Base-by-base conservation (phyloP, 2,113 vertebrate species). In the Pollachius pollachius region DNA sequence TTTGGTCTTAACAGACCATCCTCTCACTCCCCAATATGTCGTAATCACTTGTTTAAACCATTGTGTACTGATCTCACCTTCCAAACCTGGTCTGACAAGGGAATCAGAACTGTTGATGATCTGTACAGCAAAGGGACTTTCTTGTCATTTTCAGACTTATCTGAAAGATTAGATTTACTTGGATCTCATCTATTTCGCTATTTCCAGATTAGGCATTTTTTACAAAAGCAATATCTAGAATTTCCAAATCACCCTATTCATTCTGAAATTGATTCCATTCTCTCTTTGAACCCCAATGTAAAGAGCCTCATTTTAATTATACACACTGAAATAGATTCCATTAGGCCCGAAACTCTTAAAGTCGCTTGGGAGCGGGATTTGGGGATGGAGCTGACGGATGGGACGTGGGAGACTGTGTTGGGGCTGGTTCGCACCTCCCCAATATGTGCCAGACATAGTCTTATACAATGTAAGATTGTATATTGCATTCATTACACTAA, bases 91-190 rank as follows among this genome's bases (percentile, higher is more conserved):
- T 61, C 18, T 61, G n/a, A 61, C 59, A 61, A 61, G 59, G 59
- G 59, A 61, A 62, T 62, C 61, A 62, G 23, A 62, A 62, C 61
- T 62, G 61, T 27, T 62, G 61, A 62, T 13, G 61, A 62, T 27
- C 61, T 62, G 61, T 62, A 62, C 61, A 62, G 61, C 61, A 62
- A 62, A 62, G 61, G n/a, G 58, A 18, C 58, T 60, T 60, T 60
- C 58, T 60, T 9, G 18, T 60, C 18, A 60, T 60, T 60, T 62
- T 62, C 61, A 62, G 61, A 62, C 61, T 62, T 62, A 23, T 62
- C 61, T 62, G 61, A 62, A 62, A 62, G 61, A 37, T 37, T 37
- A 4, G 34, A 37, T 37, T 37, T 37, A 37, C 8, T 9, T 60
- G 17, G n/a, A 60, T 18, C 7, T 60, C 58, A 9, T n/a, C 7